These are phyloP conservation scores for Corynorhinus townsendii DNA, from an alignment of 2,113 vertebrate genomes.

Conservation along the genomic window DNA sequence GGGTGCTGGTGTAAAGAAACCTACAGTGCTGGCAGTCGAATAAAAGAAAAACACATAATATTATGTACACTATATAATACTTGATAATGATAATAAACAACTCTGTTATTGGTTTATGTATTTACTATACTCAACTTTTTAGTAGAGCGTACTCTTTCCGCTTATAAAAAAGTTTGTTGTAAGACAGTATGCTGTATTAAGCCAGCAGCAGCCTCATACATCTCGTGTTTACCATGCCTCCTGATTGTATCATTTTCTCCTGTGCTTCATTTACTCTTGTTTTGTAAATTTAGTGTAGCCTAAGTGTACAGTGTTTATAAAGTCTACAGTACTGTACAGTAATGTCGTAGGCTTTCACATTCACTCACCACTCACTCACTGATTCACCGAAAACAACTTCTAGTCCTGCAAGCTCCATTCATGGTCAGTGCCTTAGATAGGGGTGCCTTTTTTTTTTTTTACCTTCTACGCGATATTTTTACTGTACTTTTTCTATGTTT, in stretches of 20 bases:
- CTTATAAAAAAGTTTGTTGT: background rate
- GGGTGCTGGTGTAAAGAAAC: background rate
- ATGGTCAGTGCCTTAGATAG: too few species aligned
- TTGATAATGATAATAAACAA: background rate
- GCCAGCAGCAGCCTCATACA: too few species aligned
- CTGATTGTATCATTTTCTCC: background rate
- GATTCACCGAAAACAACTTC: background rate
- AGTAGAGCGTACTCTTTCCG: background rate
- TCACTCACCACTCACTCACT: background rate
- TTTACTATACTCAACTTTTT: background rate
- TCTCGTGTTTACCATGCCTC: background rate
- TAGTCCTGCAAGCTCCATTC: background rate
- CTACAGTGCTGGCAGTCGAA: background rate
- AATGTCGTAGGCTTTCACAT: too few species aligned
- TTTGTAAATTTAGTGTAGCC: background rate
- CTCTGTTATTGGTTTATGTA: background rate
- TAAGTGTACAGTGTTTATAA: background rate
- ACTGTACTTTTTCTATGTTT: background rate
- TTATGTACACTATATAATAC: background rate
- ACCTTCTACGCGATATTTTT: background rate
- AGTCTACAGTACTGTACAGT: background rate
- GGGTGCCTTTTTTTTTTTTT: background rate
- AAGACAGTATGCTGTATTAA: background rate
- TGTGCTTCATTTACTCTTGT: background rate
- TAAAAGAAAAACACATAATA: background rate